These are phyloP conservation scores for Ctenoplectra terminalis DNA, from an alignment of 1,140 invertebrate genomes.

Conservation along the genomic window DNA sequence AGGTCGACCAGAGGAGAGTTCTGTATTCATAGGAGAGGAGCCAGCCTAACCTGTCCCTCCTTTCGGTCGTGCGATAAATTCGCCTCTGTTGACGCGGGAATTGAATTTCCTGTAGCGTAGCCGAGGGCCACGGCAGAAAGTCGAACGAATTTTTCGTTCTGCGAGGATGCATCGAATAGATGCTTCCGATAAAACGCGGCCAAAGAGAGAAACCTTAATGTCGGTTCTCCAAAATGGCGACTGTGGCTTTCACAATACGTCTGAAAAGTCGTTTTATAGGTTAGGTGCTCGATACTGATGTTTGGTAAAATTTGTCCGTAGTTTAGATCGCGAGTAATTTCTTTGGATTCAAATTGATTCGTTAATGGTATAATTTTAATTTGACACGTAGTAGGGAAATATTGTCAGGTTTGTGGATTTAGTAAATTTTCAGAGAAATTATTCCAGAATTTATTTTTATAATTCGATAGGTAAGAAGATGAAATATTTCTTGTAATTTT, in stretches of 20 bases:
- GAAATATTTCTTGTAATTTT: too few species aligned
- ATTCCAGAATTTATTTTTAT: too few species aligned
- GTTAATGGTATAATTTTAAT: too few species aligned
- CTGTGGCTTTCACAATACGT: not conserved
- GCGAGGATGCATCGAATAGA: slow-evolving; percentile 37
- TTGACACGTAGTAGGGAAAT: too few species aligned
- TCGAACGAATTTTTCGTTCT: slow-evolving; percentile 63
- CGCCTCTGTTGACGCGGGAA: slow-evolving; percentile 75
- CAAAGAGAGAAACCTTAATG: not conserved
- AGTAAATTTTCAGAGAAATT: too few species aligned
- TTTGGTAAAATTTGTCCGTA: too few species aligned
- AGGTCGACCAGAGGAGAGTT: slow-evolving; percentile 67
- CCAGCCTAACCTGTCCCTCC: slow-evolving; percentile 38
- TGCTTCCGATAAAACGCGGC: slow-evolving; percentile 15
- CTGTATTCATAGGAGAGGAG: slow-evolving; percentile 73
- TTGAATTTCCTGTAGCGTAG: slow-evolving; percentile 74
- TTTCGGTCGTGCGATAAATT: slow-evolving; percentile 76
- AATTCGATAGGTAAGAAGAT: too few species aligned
- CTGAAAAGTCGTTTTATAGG: not conserved
- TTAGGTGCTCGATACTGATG: too few species aligned
- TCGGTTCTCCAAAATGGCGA: not conserved
- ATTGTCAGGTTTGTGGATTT: too few species aligned
- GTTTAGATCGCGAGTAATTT: too few species aligned
- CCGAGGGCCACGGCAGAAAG: slow-evolving; percentile 55
- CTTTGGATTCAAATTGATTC: too few species aligned